phyloP scores from a whole-genome alignment of 2,888 invertebrate species.

The Ectobius pallidus region DNA sequence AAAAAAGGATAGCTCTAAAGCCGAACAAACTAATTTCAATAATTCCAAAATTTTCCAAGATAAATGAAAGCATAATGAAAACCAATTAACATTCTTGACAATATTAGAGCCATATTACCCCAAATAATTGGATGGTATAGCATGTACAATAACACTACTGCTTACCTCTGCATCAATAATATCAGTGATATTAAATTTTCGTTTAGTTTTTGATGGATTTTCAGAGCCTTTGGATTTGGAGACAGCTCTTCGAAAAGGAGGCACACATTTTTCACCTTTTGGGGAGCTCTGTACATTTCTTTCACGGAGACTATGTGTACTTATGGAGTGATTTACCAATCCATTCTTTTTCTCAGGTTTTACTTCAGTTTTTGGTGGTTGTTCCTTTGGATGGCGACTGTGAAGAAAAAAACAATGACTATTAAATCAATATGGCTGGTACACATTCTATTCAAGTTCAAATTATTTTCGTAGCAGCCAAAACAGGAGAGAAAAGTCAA shows the following conservation, averaged over 20 bases:
- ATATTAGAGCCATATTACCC: too few species aligned
- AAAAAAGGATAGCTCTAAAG: too few species aligned
- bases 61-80: too few species aligned
- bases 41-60: too few species aligned
- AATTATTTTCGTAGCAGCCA: too few species aligned
- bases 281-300: neutral
- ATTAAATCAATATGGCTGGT: neutral
- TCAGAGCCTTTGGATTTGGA: neutral
- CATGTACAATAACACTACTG: too few species aligned
- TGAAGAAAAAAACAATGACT: neutral
- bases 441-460: neutral
- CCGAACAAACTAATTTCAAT: too few species aligned
- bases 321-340: neutral
- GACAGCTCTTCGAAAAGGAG: neutral
- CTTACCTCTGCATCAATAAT: conserved; percentile 10
- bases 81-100: too few species aligned
- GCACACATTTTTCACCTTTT: neutral
- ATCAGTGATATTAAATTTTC: conserved; percentile 2
- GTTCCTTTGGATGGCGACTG: neutral
- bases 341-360: neutral
- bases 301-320: neutral
- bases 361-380: neutral
- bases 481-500: too few species aligned
- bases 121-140: too few species aligned
- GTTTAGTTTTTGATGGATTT: neutral